A percentile compares a stretch with the other conserved stretches of the same genome.
These are phyloP conservation scores for Calephelis nemesis DNA, from an alignment of 1,140 invertebrate genomes.

Conservation along the genomic window DNA sequence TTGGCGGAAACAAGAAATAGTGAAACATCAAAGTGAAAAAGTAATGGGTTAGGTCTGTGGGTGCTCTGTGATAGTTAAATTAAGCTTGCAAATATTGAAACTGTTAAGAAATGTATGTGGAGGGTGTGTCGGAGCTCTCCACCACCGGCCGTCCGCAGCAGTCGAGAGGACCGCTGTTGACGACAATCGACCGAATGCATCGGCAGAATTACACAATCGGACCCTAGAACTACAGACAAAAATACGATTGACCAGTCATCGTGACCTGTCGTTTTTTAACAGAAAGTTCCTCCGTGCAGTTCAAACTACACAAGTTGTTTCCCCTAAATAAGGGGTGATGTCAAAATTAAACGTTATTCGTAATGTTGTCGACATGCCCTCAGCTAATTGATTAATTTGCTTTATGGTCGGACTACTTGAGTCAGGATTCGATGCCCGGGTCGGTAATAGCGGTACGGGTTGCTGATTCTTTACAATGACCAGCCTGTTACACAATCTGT, in stretches of 20 bases:
- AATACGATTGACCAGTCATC: slow-evolving; percentile 47
- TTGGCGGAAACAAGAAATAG: too few species aligned
- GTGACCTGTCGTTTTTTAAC: slow-evolving; percentile 35
- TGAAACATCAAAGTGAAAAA: too few species aligned
- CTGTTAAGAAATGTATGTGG: slow-evolving; percentile 41
- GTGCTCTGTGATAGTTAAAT: slow-evolving; percentile 1
- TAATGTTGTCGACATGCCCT: slow-evolving; percentile 75
- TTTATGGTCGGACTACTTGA: slow-evolving; percentile 72
- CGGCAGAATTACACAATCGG: slow-evolving; percentile 69
- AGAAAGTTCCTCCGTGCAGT: slow-evolving; percentile 18
- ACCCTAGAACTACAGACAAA: slow-evolving; percentile 60
- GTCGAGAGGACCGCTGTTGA: slow-evolving; percentile 52
- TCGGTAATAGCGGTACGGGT: slow-evolving; percentile 62
- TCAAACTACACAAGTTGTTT: slow-evolving; percentile 40
- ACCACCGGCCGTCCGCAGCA: slow-evolving; percentile 67
- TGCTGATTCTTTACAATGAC: slow-evolving; percentile 53
- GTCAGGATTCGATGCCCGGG: slow-evolving; percentile 58
- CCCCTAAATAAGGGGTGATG: slow-evolving; percentile 57
- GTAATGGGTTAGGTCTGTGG: too few species aligned
- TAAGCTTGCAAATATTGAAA: slow-evolving; percentile 32
- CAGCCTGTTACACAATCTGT: slow-evolving; percentile 73
- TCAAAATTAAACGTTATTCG: slow-evolving; percentile 73
- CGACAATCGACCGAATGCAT: slow-evolving; percentile 70
- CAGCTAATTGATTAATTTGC: slow-evolving; percentile 77
- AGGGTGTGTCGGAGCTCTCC: slow-evolving; percentile 43